Percentiles rank a stretch among this genome's conserved stretches.
Conservation (phyloP, 2,113 vertebrate species). For the Cyphomyrus discorhynchus region DNA sequence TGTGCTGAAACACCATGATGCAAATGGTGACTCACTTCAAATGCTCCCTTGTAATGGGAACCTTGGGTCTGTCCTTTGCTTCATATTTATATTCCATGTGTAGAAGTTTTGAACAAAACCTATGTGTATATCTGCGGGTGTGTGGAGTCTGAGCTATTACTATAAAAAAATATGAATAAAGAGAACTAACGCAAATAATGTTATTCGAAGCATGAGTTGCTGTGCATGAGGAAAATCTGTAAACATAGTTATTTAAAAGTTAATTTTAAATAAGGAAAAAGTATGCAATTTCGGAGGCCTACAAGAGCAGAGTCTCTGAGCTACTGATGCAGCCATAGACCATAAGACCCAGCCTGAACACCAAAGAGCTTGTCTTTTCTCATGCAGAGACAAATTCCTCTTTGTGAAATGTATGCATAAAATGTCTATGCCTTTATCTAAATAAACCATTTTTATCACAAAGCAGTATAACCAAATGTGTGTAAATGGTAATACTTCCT, state of each 20-base stretch:
- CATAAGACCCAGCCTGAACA: background rate
- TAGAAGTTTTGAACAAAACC: background rate
- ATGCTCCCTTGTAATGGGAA: background rate
- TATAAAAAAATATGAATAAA: background rate
- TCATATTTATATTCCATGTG: background rate
- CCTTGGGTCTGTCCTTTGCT: background rate
- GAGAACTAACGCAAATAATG: background rate
- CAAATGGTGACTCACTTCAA: background rate
- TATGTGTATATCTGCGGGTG: background rate
- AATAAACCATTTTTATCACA: background rate
- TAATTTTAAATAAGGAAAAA: background rate
- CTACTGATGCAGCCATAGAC: background rate
- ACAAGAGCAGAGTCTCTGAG: background rate
- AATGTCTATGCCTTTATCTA: background rate
- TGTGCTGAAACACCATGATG: background rate
- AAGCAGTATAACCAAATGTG: background rate
- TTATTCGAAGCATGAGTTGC: background rate
- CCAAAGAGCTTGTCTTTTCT: background rate
- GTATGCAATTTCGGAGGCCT: background rate
- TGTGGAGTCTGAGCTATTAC: background rate
- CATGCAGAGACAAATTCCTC: background rate
- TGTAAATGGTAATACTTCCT: background rate
- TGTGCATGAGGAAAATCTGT: background rate
- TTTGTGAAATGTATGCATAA: constrained; percentile 3
- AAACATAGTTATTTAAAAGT: background rate